Base-by-base conservation (phyloP, 2,797 vertebrate species). In the Benthosema pterotum region DNA sequence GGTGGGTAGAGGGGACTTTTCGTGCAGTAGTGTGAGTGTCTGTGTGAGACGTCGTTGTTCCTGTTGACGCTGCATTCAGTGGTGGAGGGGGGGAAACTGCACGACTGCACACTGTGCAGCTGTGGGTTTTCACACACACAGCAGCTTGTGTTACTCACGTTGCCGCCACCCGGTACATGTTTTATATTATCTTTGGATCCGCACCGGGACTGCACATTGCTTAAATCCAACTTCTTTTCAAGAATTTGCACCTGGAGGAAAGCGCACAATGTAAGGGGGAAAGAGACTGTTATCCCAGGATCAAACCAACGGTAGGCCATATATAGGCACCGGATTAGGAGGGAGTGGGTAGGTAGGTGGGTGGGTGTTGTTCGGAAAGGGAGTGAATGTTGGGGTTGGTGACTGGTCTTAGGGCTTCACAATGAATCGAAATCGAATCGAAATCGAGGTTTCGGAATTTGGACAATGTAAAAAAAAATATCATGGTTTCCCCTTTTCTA, bases 131-230 rank as follows among this genome's bases (percentile, higher is more conserved):
- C 7, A 65, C 47, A 54, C 1, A 14, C 7, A 65, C 47, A 54
- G 16, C 2, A 47, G 80, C 73, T n/a, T n/a, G n/a, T 89, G 8
- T 38, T 75, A 93, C 90, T 92, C 86, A 92, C 91, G 17, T 91
- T 92, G 70, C 92, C 90, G 57, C 90, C 91, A 77, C 96, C 94
- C 0, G 96, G 92, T 71, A 91, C 87, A 88, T 97, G 95, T 95
- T 94, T 96, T 87, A 97, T 90, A 94, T 98, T 98, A 91, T 95
- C 96, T 95, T 97, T 97, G 93, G 96, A 97, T 90, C 96, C 96
- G 74, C 96, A 98, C 73, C 70, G 95, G 81, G 92, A 83, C 80
- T 88, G 91, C 74, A 92, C 91, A 67, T 42, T 88, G 87, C 71
- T 87, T 62, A 92, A 80, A 69, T 93, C 91, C 91, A 92, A 60